Percentiles rank a stretch among this genome's conserved stretches.
These are phyloP conservation scores for Zaprionus taronus DNA, from an alignment of 1,140 invertebrate species.

Conservation along the genomic window DNA sequence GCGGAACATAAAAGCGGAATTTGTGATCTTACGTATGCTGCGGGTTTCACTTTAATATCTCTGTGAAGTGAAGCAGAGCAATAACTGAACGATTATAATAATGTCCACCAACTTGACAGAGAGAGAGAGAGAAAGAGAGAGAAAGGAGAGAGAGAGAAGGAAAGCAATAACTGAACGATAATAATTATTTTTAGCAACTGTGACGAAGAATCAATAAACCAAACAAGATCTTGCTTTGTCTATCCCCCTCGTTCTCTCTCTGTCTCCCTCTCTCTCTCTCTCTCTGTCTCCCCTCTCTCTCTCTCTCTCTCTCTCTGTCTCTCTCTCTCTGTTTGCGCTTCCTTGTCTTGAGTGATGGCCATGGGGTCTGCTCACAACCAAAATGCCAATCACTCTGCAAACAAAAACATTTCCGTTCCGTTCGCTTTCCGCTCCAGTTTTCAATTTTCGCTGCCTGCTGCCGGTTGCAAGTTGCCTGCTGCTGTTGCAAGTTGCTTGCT, in stretches of 20 bases:
- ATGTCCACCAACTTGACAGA: not conserved
- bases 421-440: constrained; percentile 79
- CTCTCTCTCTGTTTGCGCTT: not conserved
- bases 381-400: constrained; percentile 65
- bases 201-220: not conserved
- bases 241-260: not conserved
- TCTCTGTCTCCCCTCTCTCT: not conserved
- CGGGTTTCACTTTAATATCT: no score
- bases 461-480: constrained; percentile 16
- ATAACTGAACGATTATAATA: not conserved
- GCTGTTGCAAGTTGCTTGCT: constrained; percentile 11
- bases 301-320: not conserved
- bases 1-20: not conserved
- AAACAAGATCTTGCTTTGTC: not conserved
- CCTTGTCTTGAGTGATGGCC: constrained; percentile 24
- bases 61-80: no score
- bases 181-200: not conserved
- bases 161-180: not conserved
- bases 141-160: not conserved
- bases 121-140: not conserved
- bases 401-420: constrained; percentile 75
- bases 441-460: constrained; percentile 67
- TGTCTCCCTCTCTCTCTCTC: not conserved
- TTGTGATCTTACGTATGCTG: no score
- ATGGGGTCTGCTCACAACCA: constrained; percentile 26